Evolutionary conservation across 2,888 invertebrate genomes (phyloP), one percentile per base, ranked within the genome.

Genomic region (Melanostoma mellinum): DNA sequence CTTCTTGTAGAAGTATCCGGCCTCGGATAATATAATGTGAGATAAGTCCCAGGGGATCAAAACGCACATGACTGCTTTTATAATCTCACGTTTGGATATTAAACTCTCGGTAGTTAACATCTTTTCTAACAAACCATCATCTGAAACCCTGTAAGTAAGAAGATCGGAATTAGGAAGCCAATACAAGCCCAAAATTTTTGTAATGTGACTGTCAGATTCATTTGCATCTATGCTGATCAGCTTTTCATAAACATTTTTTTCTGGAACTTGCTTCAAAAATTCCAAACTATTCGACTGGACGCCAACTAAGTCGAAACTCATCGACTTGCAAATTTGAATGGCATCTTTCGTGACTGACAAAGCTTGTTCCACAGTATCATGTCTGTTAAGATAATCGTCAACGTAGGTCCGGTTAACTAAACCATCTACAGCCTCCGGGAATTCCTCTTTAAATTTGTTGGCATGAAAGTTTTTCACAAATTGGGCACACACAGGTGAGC

Each of bases 301-400:
- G 0, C 30, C 38, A 2, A 46, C 46, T 2, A 44, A 6, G n/a
- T 5, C 40, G 38, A 63, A 63, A 6, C 35, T 46, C 35, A 46
- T 44, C 1, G 44, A 6, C 4, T 2, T 8, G 4, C 42, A 63
- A 30, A 50, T 50, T 10, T 32, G 8, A 8, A 33, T 65, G 2
- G 53, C 67, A 44, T 67, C 67, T 9, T 53, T 33, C 33, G 35
- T 53, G 33, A 53, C 53, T 20, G 20, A 20, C 20, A 20, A 20
- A 9, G 53, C 33, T 35, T 53, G 33, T 8, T 50, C 30, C 10
- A 52, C 52, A 20, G 8, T 10, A 35, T 46, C 46, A 30, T 30
- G 42, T 10, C 40, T 58, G 20, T 56, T 40, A 8, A 61, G 30
- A 36, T 63, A 75, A 56, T 85, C 84, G 44, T 85, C 76, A 0